Evolutionary conservation across 2,888 invertebrate genomes (phyloP).

Genomic region (Noctua janthina): DNA sequence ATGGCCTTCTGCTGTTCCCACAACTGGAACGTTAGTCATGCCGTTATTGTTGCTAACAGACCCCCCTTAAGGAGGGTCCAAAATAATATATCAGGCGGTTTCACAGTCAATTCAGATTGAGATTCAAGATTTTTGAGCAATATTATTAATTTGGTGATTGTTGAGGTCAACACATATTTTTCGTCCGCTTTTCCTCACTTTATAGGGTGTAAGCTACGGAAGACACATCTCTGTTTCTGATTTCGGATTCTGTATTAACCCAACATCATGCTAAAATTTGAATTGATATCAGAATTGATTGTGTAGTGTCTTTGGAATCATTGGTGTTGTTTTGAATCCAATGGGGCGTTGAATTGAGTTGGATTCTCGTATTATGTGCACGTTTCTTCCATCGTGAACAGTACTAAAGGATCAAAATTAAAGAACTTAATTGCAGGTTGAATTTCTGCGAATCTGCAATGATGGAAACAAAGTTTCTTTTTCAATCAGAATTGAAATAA

Average conservation of each 20-base stretch:
- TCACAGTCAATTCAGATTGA: neutral
- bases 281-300: constrained; percentile 9
- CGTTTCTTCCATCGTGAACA: constrained; percentile 21
- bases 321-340: constrained; percentile 11
- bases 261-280: constrained; percentile 9
- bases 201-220: neutral
- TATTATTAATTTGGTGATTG: neutral
- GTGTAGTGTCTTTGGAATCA: neutral
- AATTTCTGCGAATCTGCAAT: neutral
- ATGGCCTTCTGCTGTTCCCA: constrained; percentile 97
- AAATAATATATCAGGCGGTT: neutral
- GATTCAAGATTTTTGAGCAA: neutral
- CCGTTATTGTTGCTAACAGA: constrained; percentile 59
- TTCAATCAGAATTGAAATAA: constrained; percentile 17
- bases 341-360: neutral
- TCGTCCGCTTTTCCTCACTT: neutral
- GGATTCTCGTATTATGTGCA: constrained; percentile 25
- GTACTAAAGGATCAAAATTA: neutral
- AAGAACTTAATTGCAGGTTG: neutral
- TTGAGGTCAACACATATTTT: neutral
- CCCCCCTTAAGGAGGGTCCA: constrained; percentile 45
- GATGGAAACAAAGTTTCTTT: too few relatives aligned
- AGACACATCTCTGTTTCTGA: neutral
- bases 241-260: neutral
- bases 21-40: constrained; percentile 90